Evolutionary conservation across 2,113 vertebrate genomes (phyloP), one percentile per base, ranked within the genome.

Genomic region (Entelurus aequoreus): DNA sequence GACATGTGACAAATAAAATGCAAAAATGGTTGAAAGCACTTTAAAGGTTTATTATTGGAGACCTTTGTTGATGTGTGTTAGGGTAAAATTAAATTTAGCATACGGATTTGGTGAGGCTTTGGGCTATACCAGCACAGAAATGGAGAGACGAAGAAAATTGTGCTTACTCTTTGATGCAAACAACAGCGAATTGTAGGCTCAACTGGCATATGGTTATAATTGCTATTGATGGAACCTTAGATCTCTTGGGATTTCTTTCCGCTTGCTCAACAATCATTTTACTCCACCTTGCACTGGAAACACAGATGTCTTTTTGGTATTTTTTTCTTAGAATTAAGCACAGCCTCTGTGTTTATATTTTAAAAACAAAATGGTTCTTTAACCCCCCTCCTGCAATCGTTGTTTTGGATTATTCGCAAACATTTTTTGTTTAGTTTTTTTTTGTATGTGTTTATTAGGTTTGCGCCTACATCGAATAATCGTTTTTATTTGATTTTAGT

Each of bases 111-210:
- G 6, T 53, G 51, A 10, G 10, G 14, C 35, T 53, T 53, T 50
- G 21, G 51, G 51, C 9, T 5, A 53, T 12, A 12, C 28, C 4
- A 53, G 19, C 11, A 21, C 19, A 28, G 8, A 9, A 21, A 53
- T 28, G 2, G 35, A 36, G 5, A 36, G 36, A 14, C 1, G 19
- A 36, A 36, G 28, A 28, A 28, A 3, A 28, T 28, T 36, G 6
- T 54, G 28, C 21, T 64, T 47, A 51, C 47, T 11, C 54, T 42
- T 62, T 57, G 66, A 48, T 69, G 58, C 51, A 40, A 69, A 62
- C 28, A 61, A 65, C 13, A 53, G 49, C 46, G 66, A 38, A 48
- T 51, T 59, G 50, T 44, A 35, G 38, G 10, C 50, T 54, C 15
- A 28, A 54, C 49, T 47, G 35, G 42, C 51, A 55, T 59, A 14